phyloP scores from a whole-genome alignment of 2,113 vertebrate genomes.

The Callospermophilus lateralis region DNA sequence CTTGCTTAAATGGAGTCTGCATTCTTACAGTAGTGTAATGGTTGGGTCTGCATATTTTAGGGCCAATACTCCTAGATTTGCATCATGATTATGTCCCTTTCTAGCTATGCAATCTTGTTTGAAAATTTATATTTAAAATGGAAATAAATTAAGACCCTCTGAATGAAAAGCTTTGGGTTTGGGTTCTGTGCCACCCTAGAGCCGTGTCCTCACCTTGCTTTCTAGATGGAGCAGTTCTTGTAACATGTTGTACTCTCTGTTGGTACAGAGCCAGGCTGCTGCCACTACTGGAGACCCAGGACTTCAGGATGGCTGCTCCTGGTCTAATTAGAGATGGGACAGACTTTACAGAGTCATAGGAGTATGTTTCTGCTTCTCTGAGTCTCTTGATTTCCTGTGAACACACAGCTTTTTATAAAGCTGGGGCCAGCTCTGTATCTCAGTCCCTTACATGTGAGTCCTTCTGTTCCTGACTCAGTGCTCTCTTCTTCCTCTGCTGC shows the following conservation, averaged over 20 bases:
- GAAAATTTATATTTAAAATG: constrained; percentile 16
- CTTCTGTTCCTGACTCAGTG: background rate
- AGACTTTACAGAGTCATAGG: background rate
- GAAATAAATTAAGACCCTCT: background rate
- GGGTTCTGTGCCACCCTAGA: background rate
- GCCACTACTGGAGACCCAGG: fast-evolving
- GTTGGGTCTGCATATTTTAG: background rate
- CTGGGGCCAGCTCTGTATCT: background rate
- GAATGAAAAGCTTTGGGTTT: background rate
- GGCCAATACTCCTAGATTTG: background rate
- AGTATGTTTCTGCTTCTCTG: background rate
- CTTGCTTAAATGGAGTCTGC: background rate
- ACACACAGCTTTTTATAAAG: background rate
- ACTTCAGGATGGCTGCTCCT: background rate
- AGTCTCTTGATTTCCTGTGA: background rate
- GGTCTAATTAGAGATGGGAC: background rate
- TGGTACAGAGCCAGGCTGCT: background rate
- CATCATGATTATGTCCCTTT: background rate
- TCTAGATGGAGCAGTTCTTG: background rate
- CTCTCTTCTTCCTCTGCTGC: background rate
- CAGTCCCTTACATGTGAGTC: background rate
- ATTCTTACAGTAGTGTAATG: background rate
- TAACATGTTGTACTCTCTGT: background rate
- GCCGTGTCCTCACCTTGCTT: background rate
- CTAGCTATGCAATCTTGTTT: background rate